These are phyloP conservation scores for Monoplex corrugatus DNA, from an alignment of 2,888 invertebrate genomes.

Conservation along the genomic window DNA sequence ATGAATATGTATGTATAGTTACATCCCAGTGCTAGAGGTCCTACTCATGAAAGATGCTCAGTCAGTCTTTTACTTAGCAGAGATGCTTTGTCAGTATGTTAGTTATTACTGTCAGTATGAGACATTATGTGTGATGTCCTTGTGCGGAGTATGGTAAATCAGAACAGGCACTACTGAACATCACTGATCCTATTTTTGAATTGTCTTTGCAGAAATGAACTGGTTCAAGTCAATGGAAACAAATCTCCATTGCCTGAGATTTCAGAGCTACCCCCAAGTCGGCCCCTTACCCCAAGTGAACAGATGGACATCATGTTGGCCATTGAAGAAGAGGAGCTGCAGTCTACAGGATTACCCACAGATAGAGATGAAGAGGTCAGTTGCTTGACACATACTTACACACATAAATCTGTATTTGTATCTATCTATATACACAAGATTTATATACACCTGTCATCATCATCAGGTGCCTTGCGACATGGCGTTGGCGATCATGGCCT, in stretches of 20 bases:
- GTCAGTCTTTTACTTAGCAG: too few relatives aligned
- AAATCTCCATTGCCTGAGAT: slow-evolving; percentile 44
- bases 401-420: neutral
- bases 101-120: too few relatives aligned
- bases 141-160: too few relatives aligned
- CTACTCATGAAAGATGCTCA: too few relatives aligned
- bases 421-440: neutral
- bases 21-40: too few relatives aligned
- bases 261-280: slow-evolving; percentile 69
- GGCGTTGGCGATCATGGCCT: too few relatives aligned
- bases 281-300: slow-evolving; percentile 80
- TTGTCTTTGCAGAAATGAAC: neutral
- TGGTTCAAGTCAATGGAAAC: slow-evolving; percentile 6
- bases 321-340: slow-evolving; percentile 74
- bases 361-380: slow-evolving; percentile 78
- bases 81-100: too few relatives aligned
- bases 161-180: neutral
- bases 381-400: neutral
- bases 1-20: too few relatives aligned
- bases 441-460: neutral
- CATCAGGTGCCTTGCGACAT: too few relatives aligned
- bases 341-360: slow-evolving; percentile 71
- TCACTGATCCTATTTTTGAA: neutral
- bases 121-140: too few relatives aligned
- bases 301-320: slow-evolving; percentile 80